Percentiles rank a stretch among this genome's conserved stretches.
These are phyloP conservation scores for Bagarius yarrelli DNA, from an alignment of 2,113 vertebrate species.

Conservation along the genomic window DNA sequence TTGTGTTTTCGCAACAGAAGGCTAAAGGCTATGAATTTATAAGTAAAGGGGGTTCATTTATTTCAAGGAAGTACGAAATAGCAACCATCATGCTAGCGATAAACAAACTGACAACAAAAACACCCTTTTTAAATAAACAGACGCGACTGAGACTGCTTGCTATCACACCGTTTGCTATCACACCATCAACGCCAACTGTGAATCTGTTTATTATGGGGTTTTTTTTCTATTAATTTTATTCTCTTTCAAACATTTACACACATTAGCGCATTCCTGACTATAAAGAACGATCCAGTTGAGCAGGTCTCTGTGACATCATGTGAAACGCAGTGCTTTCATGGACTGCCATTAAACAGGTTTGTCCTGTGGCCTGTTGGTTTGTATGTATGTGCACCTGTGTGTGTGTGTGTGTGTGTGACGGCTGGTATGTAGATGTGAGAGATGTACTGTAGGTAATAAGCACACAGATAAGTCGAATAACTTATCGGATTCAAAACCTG, in stretches of 20 bases:
- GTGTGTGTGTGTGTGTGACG: not conserved
- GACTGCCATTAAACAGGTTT: not conserved
- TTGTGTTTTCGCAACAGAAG: constrained; percentile 60
- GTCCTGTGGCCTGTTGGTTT: not conserved
- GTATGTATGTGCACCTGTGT: not conserved
- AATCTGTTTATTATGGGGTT: too few species aligned
- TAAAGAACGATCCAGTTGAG: constrained; percentile 28
- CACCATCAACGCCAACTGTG: too few species aligned
- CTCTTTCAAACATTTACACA: too few species aligned
- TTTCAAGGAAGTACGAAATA: not conserved
- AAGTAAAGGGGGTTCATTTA: not conserved
- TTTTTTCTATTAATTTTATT: too few species aligned
- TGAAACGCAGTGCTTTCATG: too few species aligned
- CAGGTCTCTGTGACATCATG: not conserved
- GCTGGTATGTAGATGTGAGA: not conserved
- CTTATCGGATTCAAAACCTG: not conserved
- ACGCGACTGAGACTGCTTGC: too few species aligned
- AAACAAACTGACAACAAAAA: not conserved
- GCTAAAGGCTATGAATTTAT: constrained; percentile 32
- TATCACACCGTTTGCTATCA: too few species aligned
- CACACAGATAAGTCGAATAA: not conserved
- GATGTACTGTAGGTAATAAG: not conserved
- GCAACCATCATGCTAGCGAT: not conserved
- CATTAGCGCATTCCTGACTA: not conserved
- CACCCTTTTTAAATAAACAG: too few species aligned